Conservation (phyloP, 2,797 vertebrate genomes). For the Perodicticus potto region DNA sequence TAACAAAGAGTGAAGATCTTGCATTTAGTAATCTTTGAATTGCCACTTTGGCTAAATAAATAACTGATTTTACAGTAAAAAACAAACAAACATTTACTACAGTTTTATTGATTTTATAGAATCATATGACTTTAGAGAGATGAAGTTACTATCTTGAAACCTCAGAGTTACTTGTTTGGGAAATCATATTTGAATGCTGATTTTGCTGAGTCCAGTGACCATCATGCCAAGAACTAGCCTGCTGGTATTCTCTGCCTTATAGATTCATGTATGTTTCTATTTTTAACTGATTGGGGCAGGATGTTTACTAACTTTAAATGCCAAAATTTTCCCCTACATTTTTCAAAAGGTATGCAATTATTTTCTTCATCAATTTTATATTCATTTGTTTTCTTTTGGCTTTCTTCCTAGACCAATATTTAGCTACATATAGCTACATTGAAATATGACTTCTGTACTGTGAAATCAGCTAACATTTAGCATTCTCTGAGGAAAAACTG, state of each 20-base stretch:
- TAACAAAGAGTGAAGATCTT: no score
- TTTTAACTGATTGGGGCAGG: background rate
- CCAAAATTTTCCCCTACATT: background rate
- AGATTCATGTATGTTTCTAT: background rate
- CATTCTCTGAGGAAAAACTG: background rate
- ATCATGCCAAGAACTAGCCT: background rate
- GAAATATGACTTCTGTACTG: background rate
- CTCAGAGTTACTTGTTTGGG: background rate
- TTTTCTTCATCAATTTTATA: background rate
- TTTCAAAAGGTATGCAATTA: background rate
- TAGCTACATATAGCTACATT: background rate
- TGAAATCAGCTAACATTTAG: background rate
- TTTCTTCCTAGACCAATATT: background rate
- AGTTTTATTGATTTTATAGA: background rate
- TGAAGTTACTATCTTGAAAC: background rate
- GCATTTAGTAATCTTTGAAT: no score
- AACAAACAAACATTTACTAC: background rate
- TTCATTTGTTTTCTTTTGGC: constrained; percentile 9
- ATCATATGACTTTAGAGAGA: background rate
- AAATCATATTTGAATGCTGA: background rate
- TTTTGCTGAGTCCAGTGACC: background rate
- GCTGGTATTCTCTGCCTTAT: background rate
- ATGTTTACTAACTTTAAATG: background rate
- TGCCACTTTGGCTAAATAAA: no score
- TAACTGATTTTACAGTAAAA: no score